These are phyloP conservation scores for Pocillopora verrucosa DNA, from an alignment of 64 coral and sea anemone species.

Conservation along the genomic window DNA sequence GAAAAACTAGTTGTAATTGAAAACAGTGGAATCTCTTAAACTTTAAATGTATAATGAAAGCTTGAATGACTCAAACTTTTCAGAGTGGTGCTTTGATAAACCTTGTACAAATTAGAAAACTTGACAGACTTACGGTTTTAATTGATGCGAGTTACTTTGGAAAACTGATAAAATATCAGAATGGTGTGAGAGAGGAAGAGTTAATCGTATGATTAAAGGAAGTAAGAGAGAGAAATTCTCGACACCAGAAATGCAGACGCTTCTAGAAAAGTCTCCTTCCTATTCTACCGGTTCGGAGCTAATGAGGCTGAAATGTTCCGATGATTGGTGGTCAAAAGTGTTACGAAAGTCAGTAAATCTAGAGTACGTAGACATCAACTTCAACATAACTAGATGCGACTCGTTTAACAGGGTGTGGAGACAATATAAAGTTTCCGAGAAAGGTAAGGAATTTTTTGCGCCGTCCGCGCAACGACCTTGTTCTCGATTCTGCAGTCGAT, in stretches of 20 bases:
- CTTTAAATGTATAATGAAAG: too few species aligned
- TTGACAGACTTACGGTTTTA: too few species aligned
- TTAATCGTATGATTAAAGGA: constrained; percentile 48
- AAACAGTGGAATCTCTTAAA: too few species aligned
- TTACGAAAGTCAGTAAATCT: constrained; percentile 22
- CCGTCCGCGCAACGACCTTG: constrained; percentile 8
- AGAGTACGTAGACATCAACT: constrained; percentile 11
- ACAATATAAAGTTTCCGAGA: not conserved
- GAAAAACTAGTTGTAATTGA: too few species aligned
- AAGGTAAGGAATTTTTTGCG: constrained; percentile 15
- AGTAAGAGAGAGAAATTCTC: constrained; percentile 33
- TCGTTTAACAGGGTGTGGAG: constrained; percentile 31
- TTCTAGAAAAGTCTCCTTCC: constrained; percentile 6
- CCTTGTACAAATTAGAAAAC: too few species aligned
- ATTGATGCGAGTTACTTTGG: too few species aligned
- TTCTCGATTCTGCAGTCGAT: constrained; percentile 23
- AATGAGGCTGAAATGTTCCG: not conserved
- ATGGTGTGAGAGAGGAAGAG: constrained; percentile 42
- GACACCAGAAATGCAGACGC: constrained; percentile 6
- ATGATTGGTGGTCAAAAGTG: constrained; percentile 25
- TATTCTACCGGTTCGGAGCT: constrained; percentile 12
- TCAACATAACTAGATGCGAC: constrained; percentile 5
- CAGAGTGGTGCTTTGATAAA: too few species aligned
- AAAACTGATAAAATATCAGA: not conserved
- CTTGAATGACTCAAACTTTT: too few species aligned